Base-by-base conservation (phyloP, 2,888 invertebrate genomes). In the Eledona agricola region DNA sequence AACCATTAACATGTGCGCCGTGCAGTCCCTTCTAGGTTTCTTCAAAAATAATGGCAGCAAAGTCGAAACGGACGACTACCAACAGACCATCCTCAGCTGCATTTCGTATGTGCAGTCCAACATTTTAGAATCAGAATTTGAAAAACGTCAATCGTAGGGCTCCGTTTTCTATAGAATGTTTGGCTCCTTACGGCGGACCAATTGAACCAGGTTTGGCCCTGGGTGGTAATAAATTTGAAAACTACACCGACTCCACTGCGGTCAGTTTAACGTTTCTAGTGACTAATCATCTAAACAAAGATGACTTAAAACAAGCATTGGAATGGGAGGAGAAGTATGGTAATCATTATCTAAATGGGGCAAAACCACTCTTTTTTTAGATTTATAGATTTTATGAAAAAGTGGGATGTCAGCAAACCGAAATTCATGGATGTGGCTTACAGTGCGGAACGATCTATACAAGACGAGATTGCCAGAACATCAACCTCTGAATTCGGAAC, bases 391-490 rank as follows among this genome's bases (percentile, higher is more conserved):
- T 81, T 88, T 46, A 73, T 92, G 78, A 81, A 83, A 65, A 75
- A 84, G 3, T 83, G 80, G 79, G 72, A 73, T 10, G 78, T 81
- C 1, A 67, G 74, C 38, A 81, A 80, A 62, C 79, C 85, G 0
- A 75, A 79, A 9, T 83, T 78, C 65, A 80, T 93, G 69, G 84
- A 86, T 16, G 81, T 93, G 1, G 86, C 90, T 7, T 93, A 79
- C 69, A 83, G 81, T n/a, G 81, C 89, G 0, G 93, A 96, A 76
- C 81, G 93, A 49, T 95, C 95, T 0, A 87, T 96, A 38, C 86
- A 96, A 78, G 97, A 97, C 75, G 96, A 96, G 75, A 83, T 97
- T 13, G 81, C 87, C 55, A 81, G 95, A 38, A 85, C 94, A 47
- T 93, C 96, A n/a, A 78, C 84, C 55, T 91, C 93, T 0, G 97